Evolutionary conservation across 2,113 vertebrate species (phyloP), one percentile per base, ranked within the genome.

Genomic region (Mandrillus leucophaeus): DNA sequence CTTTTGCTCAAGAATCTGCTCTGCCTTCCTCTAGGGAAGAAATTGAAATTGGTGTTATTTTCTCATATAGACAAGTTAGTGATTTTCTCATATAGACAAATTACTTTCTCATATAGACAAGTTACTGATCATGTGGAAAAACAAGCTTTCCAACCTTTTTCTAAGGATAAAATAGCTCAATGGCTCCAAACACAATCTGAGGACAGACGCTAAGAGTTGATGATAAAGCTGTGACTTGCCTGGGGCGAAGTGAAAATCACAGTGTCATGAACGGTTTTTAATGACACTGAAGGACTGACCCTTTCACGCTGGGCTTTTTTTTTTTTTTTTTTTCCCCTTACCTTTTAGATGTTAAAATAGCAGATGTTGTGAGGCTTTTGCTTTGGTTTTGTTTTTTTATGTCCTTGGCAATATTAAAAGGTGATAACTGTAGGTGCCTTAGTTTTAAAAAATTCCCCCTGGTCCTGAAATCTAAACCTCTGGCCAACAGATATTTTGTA

Each of bases 321-420:
- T 40, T 40, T 40, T 55, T 88, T 68, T 18, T 50, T 45, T 45
- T 45, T 45, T 35, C 84, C 48, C 48, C 45, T 87, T 55, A 38
- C 40, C 11, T 93, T 95, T 86, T 86, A 85, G n/a, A 14, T 85
- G 64, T 82, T 88, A 90, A 93, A 94, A 75, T 68, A 89, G 79
- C 72, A 93, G 61, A 64, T 94, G 70, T 95, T 80, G 38, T 72
- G 43, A 95, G 38, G 18, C 85, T 68, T 93, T 94, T 70, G 35
- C 75, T 85, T 93, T 76, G 30, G 23, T 90, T 76, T 55, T 35
- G 45, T 95, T 83, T 93, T 91, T 91, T 43, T 59, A 88, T 66
- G 27, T 43, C 38, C 48, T 95, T 96, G 59, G 55, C 32, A 93
- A 92, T 82, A 75, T 97, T 90, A 86, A 86, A 91, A 92, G 13